phyloP scores from a whole-genome alignment of 2,797 vertebrate genomes.

The Paramormyrops hopkinsi region DNA sequence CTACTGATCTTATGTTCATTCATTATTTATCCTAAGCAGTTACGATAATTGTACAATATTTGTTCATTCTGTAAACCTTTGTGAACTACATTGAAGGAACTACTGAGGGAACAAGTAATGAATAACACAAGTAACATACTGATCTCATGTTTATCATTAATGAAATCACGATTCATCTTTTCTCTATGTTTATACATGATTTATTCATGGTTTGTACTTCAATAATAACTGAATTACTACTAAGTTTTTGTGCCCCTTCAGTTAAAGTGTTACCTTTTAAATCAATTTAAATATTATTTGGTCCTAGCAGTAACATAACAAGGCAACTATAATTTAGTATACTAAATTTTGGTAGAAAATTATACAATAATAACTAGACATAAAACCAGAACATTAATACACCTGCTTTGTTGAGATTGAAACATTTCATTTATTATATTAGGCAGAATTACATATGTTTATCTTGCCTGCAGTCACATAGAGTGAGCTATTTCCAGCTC shows the following conservation, averaged over 20 bases:
- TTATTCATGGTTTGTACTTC: background rate
- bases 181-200: background rate
- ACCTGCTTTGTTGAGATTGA: conserved; percentile 63
- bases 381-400: conserved; percentile 34
- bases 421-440: conserved; percentile 67
- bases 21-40: background rate
- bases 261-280: background rate
- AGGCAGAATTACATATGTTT: conserved; percentile 64
- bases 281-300: background rate
- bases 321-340: background rate
- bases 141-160: background rate
- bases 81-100: background rate
- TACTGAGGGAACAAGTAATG: background rate
- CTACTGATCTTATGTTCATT: background rate
- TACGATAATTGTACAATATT: background rate
- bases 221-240: background rate
- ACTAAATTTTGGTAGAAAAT: background rate
- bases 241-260: background rate
- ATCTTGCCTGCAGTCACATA: conserved; percentile 41
- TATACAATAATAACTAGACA: background rate
- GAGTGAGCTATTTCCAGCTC: conserved; percentile 4
- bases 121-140: background rate
- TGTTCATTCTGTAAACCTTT: background rate
- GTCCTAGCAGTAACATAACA: background rate
- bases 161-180: background rate